Evolutionary conservation across 2,797 vertebrate genomes (phyloP).

Genomic region (Micropoecilia bifurca): DNA sequence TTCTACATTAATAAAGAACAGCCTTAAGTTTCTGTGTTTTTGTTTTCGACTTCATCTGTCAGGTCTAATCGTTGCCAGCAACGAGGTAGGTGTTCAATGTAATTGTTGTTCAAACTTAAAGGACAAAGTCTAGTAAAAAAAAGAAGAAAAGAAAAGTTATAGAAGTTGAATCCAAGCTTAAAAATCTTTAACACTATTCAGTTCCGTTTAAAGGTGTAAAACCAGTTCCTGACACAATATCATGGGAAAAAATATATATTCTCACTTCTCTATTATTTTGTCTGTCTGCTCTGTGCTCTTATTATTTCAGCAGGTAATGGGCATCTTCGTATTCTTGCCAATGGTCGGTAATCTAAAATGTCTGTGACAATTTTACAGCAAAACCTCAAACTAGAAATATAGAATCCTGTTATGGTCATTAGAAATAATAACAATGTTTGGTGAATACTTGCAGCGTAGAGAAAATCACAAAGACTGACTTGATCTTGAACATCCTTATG

Average conservation of each 20-base stretch:
- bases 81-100: background rate
- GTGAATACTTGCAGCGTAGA: background rate
- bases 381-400: background rate
- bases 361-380: background rate
- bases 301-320: background rate
- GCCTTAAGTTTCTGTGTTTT: background rate
- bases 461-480: background rate
- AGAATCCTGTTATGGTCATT: background rate
- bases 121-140: background rate
- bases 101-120: background rate
- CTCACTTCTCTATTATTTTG: background rate
- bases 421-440: background rate
- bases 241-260: background rate
- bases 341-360: background rate
- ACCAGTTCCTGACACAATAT: background rate
- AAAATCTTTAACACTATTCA: background rate
- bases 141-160: background rate
- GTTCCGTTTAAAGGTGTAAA: background rate
- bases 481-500: background rate
- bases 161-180: background rate
- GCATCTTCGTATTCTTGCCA: background rate
- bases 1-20: constrained; percentile 14
- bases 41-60: background rate
- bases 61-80: background rate
- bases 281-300: background rate